Percentiles rank a stretch among this genome's conserved stretches.
Conservation (phyloP, 2,113 vertebrate species). For the Hippotragus niger region DNA sequence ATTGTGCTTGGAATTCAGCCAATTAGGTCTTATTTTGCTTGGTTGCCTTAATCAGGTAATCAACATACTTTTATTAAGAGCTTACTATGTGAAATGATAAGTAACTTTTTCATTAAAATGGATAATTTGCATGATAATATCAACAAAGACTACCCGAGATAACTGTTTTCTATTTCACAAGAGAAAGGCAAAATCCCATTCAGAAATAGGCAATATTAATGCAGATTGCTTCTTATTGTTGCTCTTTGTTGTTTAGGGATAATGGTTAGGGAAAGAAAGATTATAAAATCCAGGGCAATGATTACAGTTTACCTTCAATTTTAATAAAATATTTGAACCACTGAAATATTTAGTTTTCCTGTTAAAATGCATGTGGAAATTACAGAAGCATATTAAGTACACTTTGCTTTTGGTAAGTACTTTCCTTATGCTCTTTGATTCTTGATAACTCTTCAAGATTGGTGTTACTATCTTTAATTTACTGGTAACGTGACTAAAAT, state of each 20-base stretch:
- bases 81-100: background rate
- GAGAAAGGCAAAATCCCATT: background rate
- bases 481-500: background rate
- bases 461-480: background rate
- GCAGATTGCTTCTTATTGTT: background rate
- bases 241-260: background rate
- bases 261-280: background rate
- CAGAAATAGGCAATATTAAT: background rate
- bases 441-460: background rate
- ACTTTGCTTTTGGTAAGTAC: background rate
- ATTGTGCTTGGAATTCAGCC: background rate
- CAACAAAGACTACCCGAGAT: background rate
- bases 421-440: background rate
- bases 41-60: background rate
- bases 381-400: background rate
- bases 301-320: background rate
- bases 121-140: background rate
- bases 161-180: background rate
- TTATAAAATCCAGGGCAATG: background rate
- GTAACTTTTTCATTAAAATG: background rate
- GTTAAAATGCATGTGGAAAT: background rate
- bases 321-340: slow-evolving; percentile 18
- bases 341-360: background rate
- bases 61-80: background rate
- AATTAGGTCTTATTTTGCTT: background rate